phyloP scores from a whole-genome alignment of 2,888 invertebrate species.

The Orthonevra nobilis region DNA sequence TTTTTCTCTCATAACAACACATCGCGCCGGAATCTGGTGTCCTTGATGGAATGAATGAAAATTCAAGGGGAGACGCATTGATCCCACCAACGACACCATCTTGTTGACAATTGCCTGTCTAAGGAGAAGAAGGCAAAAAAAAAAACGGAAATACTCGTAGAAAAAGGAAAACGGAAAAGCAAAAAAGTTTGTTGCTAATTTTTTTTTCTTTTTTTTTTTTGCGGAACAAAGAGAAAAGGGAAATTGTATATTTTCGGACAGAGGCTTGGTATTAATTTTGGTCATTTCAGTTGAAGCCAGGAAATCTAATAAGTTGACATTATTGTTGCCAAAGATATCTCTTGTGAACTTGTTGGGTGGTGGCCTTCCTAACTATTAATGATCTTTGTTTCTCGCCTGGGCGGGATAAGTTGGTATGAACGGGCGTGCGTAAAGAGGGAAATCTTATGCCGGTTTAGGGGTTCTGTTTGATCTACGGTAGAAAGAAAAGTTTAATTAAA shows the following conservation, averaged over 20 bases:
- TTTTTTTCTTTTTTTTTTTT: too few relatives aligned
- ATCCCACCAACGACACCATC: slow-evolving; percentile 36
- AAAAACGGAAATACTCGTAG: neutral
- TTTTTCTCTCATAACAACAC: slow-evolving; percentile 20
- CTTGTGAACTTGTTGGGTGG: slow-evolving; percentile 3
- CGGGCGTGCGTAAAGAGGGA: neutral
- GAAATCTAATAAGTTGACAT: slow-evolving; percentile 48
- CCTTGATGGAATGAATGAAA: slow-evolving; percentile 45
- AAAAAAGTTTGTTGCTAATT: slow-evolving; percentile 35
- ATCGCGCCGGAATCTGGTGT: slow-evolving; percentile 21
- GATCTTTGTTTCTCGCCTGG: neutral
- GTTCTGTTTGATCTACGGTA: slow-evolving; percentile 17
- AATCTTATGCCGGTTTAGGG: slow-evolving; percentile 21
- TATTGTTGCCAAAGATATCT: slow-evolving; percentile 44
- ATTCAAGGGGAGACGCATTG: slow-evolving; percentile 18
- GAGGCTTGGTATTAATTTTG: slow-evolving; percentile 39
- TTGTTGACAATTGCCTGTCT: slow-evolving; percentile 8
- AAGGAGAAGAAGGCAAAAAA: too few relatives aligned
- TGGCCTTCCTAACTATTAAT: neutral
- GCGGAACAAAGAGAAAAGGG: slow-evolving; percentile 5
- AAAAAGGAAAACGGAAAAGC: neutral
- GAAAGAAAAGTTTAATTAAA: slow-evolving; percentile 52
- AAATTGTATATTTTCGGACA: slow-evolving; percentile 26
- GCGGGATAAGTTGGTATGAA: neutral
- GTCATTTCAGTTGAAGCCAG: slow-evolving; percentile 36